Percentiles rank a stretch among this genome's conserved stretches.
phyloP scores from a whole-genome alignment of 2,888 invertebrate species.

The Pardosa pseudoannulata region DNA sequence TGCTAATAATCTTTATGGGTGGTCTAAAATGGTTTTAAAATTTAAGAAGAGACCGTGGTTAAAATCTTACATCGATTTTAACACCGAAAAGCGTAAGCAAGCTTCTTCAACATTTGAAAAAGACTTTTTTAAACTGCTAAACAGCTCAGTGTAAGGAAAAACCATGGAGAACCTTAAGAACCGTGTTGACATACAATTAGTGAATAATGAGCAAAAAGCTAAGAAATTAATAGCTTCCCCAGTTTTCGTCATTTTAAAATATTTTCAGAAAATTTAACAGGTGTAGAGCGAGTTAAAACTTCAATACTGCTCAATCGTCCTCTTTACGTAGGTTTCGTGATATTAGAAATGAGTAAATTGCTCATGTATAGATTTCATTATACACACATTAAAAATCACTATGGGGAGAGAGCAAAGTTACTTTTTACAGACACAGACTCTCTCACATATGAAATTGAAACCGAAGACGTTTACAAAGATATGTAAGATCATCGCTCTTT shows the following conservation, averaged over 20 bases:
- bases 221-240: slow-evolving; percentile 34
- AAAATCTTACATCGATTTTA: slow-evolving; percentile 76
- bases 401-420: no score
- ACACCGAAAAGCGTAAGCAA: slow-evolving; percentile 74
- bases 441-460: no score
- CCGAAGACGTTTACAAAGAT: no score
- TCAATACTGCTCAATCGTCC: no score
- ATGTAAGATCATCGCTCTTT: no score
- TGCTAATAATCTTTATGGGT: no score
- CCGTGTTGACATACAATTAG: slow-evolving; percentile 74
- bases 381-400: no score
- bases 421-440: no score
- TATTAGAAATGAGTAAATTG: no score
- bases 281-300: not conserved
- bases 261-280: slow-evolving; percentile 77
- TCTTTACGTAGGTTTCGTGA: no score
- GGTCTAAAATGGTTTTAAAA: no score
- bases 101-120: slow-evolving; percentile 77
- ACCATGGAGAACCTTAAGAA: slow-evolving; percentile 77
- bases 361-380: no score
- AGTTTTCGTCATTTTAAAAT: slow-evolving; percentile 67
- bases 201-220: slow-evolving; percentile 40
- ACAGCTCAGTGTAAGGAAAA: slow-evolving; percentile 78
- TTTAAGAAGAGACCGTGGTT: not conserved
- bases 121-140: slow-evolving; percentile 77